Base-by-base conservation (phyloP, 2,888 invertebrate genomes). In the Stenodema calcarata region DNA sequence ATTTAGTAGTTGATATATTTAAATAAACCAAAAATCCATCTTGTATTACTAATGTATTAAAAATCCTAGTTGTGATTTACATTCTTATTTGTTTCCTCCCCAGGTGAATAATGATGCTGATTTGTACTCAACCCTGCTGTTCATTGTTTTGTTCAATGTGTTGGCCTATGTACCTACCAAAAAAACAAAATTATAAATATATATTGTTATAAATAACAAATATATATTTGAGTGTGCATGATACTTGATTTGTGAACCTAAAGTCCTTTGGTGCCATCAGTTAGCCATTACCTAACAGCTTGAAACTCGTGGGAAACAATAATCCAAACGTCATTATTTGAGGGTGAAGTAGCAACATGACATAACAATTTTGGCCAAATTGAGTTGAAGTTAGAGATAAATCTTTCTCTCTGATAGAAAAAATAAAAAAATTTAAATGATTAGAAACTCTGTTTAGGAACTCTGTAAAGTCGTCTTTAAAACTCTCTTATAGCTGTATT, bases 81-180 rank as follows among this genome's bases (percentile, higher is more conserved):
- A 62, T 69, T 73, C 42, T 73, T 11, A 41, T 44, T 75, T 70
- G 70, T 70, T 84, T 84, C 78, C 75, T 80, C 50, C 75, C 84
- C 84, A 84, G 84, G 84, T 84, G 84, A 84, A 84, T 80, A 84
- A 84, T 82, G 84, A 84, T 75, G 84, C 73, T n/a, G 73, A 75
- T 70, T 70, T 84, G 84, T 84, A 84, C 73, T 84, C 84, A 73
- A 42, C 84, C 44, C 84, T 35, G 84, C 84, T 78, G 35, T 78
- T 78, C 47, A 16, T 78, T 75, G 35, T 44, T 78, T 41, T 47
- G 78, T 78, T 80, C 35, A 28, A 80, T 80, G 80, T 80, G 82
- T 82, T 82, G 82, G 82, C 82, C 82, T 82, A 82, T 78, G 44
- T 41, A 78, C 14, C 23, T 62, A 27, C 30, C 54, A 54, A 81